phyloP scores from a whole-genome alignment of 2,113 vertebrate genomes.

The Geococcyx californianus region DNA sequence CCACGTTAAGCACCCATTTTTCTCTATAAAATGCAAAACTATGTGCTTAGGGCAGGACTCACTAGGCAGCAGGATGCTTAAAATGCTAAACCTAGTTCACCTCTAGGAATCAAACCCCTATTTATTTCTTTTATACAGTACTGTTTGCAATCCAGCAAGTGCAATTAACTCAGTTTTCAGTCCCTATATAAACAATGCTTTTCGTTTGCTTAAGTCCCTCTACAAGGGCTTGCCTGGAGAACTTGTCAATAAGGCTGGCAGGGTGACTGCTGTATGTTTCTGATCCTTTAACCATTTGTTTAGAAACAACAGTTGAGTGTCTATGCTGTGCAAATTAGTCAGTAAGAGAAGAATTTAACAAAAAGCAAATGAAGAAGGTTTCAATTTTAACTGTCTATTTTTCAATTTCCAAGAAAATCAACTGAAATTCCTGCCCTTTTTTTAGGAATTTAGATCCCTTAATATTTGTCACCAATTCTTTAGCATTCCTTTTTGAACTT shows the following conservation, averaged over 20 bases:
- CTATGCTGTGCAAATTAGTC: slow-evolving; percentile 50
- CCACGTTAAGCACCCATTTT: neutral
- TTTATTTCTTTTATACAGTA: slow-evolving; percentile 29
- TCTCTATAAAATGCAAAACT: neutral
- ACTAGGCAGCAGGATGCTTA: neutral
- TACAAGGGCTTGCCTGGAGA: slow-evolving; percentile 62
- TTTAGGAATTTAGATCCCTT: neutral
- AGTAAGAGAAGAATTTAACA: neutral
- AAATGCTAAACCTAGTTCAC: neutral
- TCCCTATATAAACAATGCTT: slow-evolving; percentile 37
- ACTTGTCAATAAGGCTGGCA: slow-evolving; percentile 58
- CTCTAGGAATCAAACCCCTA: slow-evolving; percentile 7
- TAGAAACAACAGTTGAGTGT: slow-evolving; percentile 57
- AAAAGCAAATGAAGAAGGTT: neutral
- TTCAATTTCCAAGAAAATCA: neutral
- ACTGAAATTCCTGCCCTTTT: neutral
- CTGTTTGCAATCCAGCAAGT: slow-evolving; percentile 37
- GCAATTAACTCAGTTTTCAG: slow-evolving; percentile 62
- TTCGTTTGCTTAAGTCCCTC: slow-evolving; percentile 63
- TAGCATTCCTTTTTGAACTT: neutral
- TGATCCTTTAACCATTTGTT: slow-evolving; percentile 59
- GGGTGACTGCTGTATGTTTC: slow-evolving; percentile 56
- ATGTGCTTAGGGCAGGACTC: neutral
- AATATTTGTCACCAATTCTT: neutral
- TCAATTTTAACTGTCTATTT: slow-evolving; percentile 37